Evolutionary conservation across 2,888 invertebrate genomes (phyloP).

Genomic region (Heliconius ismenius): DNA sequence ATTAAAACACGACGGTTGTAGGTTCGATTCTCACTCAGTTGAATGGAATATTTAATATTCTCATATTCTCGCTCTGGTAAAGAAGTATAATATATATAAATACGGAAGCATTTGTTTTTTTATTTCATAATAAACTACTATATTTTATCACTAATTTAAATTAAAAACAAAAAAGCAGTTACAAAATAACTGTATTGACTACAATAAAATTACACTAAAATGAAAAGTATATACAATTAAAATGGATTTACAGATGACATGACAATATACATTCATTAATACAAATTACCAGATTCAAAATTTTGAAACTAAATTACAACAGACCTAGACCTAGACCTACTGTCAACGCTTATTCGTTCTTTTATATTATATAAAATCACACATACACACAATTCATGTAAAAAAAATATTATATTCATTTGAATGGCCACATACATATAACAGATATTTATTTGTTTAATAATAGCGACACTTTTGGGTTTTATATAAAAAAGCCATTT

Average conservation of each 20-base stretch:
- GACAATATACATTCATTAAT: background rate
- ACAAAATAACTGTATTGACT: slow-evolving; percentile 29
- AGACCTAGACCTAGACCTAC: background rate
- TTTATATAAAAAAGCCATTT: too few species aligned
- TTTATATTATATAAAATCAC: background rate
- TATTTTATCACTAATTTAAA: too few species aligned
- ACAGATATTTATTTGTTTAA: background rate
- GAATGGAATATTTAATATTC: background rate
- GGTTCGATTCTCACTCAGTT: background rate
- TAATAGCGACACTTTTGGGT: background rate
- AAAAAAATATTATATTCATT: background rate
- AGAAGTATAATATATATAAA: too few species aligned
- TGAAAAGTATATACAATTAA: slow-evolving; percentile 23
- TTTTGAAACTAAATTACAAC: background rate
- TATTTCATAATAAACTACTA: too few species aligned
- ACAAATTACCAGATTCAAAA: slow-evolving; percentile 4
- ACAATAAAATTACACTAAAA: slow-evolving; percentile 20
- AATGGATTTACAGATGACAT: slow-evolving; percentile 30
- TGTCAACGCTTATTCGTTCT: background rate
- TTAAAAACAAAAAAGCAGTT: slow-evolving; percentile 2
- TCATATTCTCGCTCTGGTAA: background rate
- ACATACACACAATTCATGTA: background rate
- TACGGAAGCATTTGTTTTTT: too few species aligned
- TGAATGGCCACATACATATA: background rate
- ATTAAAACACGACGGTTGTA: background rate